phyloP scores from a whole-genome alignment of 1,140 invertebrate genomes.

The Microplitis demolitor region DNA sequence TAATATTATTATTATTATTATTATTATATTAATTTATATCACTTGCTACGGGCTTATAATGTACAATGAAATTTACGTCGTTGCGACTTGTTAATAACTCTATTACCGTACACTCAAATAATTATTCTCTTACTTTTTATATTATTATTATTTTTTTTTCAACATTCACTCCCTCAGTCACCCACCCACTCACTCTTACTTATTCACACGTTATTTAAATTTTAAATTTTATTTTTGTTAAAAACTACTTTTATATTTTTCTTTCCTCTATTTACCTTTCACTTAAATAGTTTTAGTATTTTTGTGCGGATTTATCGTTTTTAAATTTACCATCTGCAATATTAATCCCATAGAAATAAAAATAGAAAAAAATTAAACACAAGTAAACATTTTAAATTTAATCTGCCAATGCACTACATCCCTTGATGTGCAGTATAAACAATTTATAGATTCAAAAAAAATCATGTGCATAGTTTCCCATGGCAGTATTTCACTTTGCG shows the following conservation, averaged over 20 bases:
- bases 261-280: slow-evolving; percentile 9
- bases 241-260: slow-evolving; percentile 12
- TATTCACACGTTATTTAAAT: neutral
- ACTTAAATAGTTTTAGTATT: neutral
- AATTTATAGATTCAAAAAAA: neutral
- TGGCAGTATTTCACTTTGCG: slow-evolving; percentile 13
- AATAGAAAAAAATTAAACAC: no score
- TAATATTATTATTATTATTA: no score
- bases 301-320: slow-evolving; percentile 20
- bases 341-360: no score
- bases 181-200: neutral
- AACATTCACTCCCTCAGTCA: neutral
- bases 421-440: neutral
- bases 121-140: slow-evolving; percentile 27
- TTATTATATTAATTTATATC: slow-evolving; percentile 33
- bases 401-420: neutral
- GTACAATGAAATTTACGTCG: slow-evolving; percentile 30
- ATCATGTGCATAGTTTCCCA: neutral
- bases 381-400: no score
- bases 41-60: slow-evolving; percentile 45
- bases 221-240: neutral
- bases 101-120: slow-evolving; percentile 23
- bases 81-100: slow-evolving; percentile 18
- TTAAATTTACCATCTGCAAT: neutral
- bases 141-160: neutral